Conservation (phyloP, 2,888 invertebrate genomes). For the Eilema depressum region DNA sequence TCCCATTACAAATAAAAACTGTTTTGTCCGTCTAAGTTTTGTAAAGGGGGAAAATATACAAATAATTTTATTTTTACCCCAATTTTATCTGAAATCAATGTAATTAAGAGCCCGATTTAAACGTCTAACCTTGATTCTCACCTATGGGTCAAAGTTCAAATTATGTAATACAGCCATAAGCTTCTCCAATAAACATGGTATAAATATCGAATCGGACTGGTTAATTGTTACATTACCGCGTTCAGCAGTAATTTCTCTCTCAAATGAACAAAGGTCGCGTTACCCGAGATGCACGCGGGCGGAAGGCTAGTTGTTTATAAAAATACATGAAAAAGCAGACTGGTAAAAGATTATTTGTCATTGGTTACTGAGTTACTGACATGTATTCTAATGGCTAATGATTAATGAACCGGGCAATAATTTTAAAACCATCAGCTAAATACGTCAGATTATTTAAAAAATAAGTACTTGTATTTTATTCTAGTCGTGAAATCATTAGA, state of each 20-base stretch:
- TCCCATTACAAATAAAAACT: neutral
- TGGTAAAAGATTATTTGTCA: too few species aligned
- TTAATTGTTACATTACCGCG: neutral
- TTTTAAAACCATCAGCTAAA: neutral
- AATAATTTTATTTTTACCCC: neutral
- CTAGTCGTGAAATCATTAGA: slow-evolving; percentile 9
- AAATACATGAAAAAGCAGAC: neutral
- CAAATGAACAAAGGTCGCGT: too few species aligned
- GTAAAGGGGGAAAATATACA: neutral
- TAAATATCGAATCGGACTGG: neutral
- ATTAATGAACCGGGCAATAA: neutral
- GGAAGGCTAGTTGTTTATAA: neutral
- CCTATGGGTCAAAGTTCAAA: neutral
- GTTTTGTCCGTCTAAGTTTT: neutral
- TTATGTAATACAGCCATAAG: neutral
- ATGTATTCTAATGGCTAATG: neutral
- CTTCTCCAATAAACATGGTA: neutral
- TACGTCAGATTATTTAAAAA: neutral
- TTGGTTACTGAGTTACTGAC: too few species aligned
- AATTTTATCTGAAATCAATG: neutral
- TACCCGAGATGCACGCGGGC: too few species aligned
- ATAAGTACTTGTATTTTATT: neutral
- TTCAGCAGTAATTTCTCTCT: neutral
- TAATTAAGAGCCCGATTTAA: neutral
- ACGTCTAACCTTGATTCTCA: neutral